These are phyloP conservation scores for Alligator mississippiensis DNA, from an alignment of 2,113 vertebrate species.

Conservation along the genomic window DNA sequence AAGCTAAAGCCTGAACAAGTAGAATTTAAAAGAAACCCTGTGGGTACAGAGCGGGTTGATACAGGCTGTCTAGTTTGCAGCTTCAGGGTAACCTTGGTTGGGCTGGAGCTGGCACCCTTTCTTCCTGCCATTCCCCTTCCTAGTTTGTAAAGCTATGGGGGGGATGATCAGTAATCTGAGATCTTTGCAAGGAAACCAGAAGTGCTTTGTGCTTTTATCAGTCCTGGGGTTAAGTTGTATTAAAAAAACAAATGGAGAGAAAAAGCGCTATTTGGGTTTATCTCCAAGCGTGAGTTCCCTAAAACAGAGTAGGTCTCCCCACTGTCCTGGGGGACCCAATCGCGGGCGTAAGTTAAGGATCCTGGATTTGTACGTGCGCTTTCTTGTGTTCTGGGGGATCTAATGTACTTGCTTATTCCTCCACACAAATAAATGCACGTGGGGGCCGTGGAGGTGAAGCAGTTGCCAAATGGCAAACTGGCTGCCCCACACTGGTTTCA, in stretches of 20 bases:
- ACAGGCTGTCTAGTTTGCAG: neutral
- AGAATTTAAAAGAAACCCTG: neutral
- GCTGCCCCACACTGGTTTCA: neutral
- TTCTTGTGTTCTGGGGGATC: neutral
- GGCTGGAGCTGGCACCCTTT: fast-evolving
- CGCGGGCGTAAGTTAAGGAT: neutral
- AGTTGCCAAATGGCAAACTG: neutral
- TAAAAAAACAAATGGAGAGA: no score
- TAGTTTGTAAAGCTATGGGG: neutral
- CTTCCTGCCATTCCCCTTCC: neutral
- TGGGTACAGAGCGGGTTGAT: neutral
- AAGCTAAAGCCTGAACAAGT: fast-evolving
- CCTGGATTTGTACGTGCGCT: neutral
- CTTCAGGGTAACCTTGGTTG: neutral
- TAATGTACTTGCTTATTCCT: neutral
- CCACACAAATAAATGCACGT: neutral
- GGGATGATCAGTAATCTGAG: neutral
- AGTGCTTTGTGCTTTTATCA: neutral
- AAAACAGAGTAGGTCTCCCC: neutral
- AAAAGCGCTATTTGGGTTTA: neutral
- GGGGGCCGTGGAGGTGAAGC: neutral
- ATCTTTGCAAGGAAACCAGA: neutral
- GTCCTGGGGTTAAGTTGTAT: neutral
- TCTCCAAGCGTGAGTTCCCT: neutral
- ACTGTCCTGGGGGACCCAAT: neutral